Conservation (phyloP, 2,113 vertebrate species). For the Brachionichthys hirsutus region DNA sequence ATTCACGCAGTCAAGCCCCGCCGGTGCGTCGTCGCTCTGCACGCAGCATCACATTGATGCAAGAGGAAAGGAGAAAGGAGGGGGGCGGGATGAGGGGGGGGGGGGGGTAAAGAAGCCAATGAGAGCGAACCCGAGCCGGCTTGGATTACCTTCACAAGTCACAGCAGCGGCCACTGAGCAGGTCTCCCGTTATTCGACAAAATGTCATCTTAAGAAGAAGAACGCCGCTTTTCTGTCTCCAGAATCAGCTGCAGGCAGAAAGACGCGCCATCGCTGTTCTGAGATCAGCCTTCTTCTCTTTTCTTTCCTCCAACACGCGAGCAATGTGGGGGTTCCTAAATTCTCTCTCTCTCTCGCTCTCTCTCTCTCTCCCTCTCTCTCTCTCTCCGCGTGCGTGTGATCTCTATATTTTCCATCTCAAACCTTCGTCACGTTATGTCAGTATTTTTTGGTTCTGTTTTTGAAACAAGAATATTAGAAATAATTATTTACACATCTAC, state of each 20-base stretch:
- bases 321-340: constrained; percentile 55
- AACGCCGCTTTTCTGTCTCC: constrained; percentile 57
- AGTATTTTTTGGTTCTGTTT: no score
- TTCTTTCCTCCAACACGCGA: constrained; percentile 39
- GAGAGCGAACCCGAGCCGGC: constrained; percentile 27
- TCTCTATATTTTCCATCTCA: constrained; percentile 52
- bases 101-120: neutral
- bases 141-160: constrained; percentile 46
- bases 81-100: neutral
- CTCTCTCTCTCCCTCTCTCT: constrained; percentile 42
- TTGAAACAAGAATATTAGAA: no score
- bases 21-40: constrained; percentile 60
- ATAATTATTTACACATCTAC: no score
- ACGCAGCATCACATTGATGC: constrained; percentile 57
- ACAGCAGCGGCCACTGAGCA: constrained; percentile 38
- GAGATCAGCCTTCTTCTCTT: neutral
- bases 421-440: constrained; percentile 15
- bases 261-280: constrained; percentile 4
- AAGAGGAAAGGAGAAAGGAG: constrained; percentile 11
- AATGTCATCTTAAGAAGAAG: constrained; percentile 38
- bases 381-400: constrained; percentile 49
- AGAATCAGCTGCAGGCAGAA: constrained; percentile 42
- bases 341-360: constrained; percentile 39
- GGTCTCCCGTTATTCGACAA: constrained; percentile 19
- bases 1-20: constrained; percentile 49